Evolutionary conservation across 2,888 invertebrate genomes (phyloP), one percentile per base, ranked within the genome.

Genomic region (Tipula lateralis): DNA sequence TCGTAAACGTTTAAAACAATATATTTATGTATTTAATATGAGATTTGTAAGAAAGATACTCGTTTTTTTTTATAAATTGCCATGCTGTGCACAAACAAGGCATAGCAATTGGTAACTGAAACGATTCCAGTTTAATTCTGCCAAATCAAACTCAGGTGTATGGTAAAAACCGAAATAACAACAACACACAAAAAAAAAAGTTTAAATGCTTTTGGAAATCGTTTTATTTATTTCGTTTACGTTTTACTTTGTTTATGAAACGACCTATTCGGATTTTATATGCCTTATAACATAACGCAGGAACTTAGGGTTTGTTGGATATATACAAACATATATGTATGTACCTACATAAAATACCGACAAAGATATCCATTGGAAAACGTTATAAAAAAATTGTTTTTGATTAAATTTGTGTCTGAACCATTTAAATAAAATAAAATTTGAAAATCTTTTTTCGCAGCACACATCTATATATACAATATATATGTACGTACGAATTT

Each of bases 121-220:
- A 6, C 66, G 13, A 39, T 13, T 13, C 9, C 13, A 66, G 24
- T 66, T 66, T 24, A 12, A 24, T 9, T 24, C 24, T 66, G 24
- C 66, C 66, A 66, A 66, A 66, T 66, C 66, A 66, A 66, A 24
- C 66, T 66, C 66, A 66, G 66, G 66, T 66, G 66, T 66, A 4
- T 66, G 66, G 5, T 66, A 12, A 24, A 44, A 44, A 19, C 44
- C 44, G 9, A 44, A 44, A 16, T 16, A 44, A 16, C 16, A n/a
- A n/a, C n/a, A n/a, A 39, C 39, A 39, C 6, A 39, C n/a, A 44
- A 44, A 66, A 66, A 66, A 66, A 66, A 66, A 24, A 66, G 2
- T 13, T 66, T 66, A 24, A 19, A 66, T 24, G 66, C 66, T 66
- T 66, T 66, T 44, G 44, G 12, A 39, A 39, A 39, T 13, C 39